These are phyloP conservation scores for Junonia oenone DNA, from an alignment of 2,888 invertebrate genomes.

Conservation along the genomic window DNA sequence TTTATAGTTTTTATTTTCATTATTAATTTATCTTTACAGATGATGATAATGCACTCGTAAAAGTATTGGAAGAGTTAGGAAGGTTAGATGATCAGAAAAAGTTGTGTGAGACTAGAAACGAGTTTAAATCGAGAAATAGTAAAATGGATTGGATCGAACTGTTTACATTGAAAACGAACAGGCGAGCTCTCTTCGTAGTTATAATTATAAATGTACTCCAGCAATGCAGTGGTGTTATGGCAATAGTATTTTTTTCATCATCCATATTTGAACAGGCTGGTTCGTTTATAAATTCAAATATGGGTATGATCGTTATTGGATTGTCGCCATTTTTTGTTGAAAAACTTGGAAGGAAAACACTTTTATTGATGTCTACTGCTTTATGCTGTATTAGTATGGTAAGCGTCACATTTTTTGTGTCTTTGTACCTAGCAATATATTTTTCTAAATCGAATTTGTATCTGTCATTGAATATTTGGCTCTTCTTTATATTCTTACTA, in stretches of 20 bases:
- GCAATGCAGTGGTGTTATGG: constrained; percentile 20
- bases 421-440: background rate
- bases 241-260: constrained; percentile 21
- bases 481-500: too few species aligned
- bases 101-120: constrained; percentile 31
- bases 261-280: constrained; percentile 26
- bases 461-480: too few species aligned
- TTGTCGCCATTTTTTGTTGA: constrained; percentile 22
- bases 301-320: constrained; percentile 24
- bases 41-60: constrained; percentile 34
- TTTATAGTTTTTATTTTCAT: background rate
- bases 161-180: constrained; percentile 40
- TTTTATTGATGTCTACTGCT: constrained; percentile 17
- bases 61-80: constrained; percentile 36
- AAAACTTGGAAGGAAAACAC: constrained; percentile 16
- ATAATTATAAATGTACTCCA: constrained; percentile 37
- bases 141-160: constrained; percentile 40
- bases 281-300: constrained; percentile 18
- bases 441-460: too few species aligned
- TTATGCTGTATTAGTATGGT: constrained; percentile 26
- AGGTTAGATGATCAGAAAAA: constrained; percentile 41
- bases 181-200: constrained; percentile 42
- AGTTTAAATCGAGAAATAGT: constrained; percentile 25
- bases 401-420: constrained; percentile 1
- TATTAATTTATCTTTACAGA: constrained; percentile 30